These are phyloP conservation scores for Montipora capitata DNA, from an alignment of 92 coral and sea anemone genomes.

Conservation along the genomic window DNA sequence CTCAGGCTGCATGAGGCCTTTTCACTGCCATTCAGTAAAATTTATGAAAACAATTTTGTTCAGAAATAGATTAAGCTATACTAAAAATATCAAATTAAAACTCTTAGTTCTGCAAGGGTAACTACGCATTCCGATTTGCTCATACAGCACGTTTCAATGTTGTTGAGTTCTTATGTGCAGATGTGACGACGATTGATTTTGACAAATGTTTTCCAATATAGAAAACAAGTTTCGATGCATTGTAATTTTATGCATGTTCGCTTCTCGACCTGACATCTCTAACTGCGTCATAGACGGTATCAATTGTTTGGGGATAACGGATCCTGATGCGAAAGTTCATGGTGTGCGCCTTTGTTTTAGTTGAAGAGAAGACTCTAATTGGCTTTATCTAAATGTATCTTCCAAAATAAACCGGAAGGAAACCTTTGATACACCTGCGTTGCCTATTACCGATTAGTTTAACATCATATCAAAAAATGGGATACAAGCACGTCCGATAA, in stretches of 20 bases:
- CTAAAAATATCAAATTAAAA: neutral
- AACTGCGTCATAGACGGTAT: neutral
- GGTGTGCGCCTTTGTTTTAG: neutral
- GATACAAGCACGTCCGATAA: neutral
- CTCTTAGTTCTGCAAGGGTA: neutral
- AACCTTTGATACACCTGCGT: neutral
- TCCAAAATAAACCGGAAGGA: neutral
- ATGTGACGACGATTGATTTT: neutral
- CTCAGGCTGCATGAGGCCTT: neutral
- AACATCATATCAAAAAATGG: neutral
- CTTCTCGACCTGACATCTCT: neutral
- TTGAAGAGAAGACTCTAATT: neutral
- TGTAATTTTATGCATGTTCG: neutral
- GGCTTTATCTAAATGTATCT: neutral
- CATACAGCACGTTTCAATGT: neutral
- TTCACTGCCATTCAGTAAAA: neutral
- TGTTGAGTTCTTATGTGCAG: neutral
- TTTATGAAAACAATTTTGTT: neutral
- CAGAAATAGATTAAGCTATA: neutral
- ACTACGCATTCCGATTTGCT: neutral
- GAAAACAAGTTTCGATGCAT: constrained; percentile 3
- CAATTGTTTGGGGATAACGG: neutral
- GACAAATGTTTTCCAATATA: neutral
- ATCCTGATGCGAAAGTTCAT: neutral
- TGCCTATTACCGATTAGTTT: neutral